A percentile compares a stretch with the other conserved stretches of the same genome.
phyloP scores from a whole-genome alignment of 2,797 vertebrate genomes.

The Poliocrania exsul region DNA sequence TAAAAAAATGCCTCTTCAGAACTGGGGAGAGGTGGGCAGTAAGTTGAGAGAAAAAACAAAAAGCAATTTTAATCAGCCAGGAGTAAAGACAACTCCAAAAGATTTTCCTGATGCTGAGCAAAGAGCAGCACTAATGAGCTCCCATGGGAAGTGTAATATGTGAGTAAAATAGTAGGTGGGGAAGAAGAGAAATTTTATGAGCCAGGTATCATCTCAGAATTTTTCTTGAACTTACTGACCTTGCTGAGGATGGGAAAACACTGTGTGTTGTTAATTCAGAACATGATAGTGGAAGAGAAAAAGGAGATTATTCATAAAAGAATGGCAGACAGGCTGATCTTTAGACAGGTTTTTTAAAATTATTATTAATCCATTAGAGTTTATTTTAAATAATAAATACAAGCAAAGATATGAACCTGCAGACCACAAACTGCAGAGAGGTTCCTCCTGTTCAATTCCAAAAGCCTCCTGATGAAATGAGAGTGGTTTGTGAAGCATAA shows the following conservation, averaged over 20 bases:
- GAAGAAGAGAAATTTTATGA: background rate
- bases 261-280: background rate
- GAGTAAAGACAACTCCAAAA: background rate
- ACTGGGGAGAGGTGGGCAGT: background rate
- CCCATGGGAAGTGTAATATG: constrained; percentile 27
- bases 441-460: background rate
- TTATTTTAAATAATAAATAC: background rate
- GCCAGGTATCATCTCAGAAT: background rate
- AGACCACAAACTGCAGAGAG: background rate
- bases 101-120: constrained; percentile 18
- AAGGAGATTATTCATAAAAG: background rate
- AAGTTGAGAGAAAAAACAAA: background rate
- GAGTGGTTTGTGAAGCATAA: background rate
- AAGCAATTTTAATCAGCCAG: background rate
- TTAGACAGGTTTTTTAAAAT: background rate
- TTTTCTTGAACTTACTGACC: background rate
- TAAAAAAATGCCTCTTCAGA: background rate
- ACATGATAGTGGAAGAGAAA: background rate
- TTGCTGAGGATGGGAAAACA: background rate
- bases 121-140: constrained; percentile 52
- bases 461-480: background rate
- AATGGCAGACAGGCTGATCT: background rate
- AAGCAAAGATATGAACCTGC: background rate
- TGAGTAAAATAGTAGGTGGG: background rate
- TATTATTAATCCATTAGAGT: background rate